Evolutionary conservation across 2,888 invertebrate genomes (phyloP).

Genomic region (Bellardia pandia): DNA sequence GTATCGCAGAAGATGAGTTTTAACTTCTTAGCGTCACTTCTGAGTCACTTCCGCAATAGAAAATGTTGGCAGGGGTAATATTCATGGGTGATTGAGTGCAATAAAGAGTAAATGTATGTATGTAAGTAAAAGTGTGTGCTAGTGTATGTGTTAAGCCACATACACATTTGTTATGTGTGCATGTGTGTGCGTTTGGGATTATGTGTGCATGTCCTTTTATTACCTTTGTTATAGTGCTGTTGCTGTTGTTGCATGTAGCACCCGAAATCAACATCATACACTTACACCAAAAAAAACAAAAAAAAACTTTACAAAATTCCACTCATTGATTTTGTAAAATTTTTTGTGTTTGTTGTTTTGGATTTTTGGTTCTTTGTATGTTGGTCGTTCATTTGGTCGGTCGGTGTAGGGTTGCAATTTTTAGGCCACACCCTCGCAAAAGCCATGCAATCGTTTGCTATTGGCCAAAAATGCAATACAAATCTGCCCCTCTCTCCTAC

Average conservation of each 20-base stretch:
- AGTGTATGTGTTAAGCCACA: slow-evolving; percentile 20
- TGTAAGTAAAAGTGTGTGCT: background rate
- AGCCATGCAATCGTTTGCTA: slow-evolving; percentile 78
- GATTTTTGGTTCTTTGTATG: slow-evolving; percentile 45
- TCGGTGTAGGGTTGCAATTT: slow-evolving; percentile 79
- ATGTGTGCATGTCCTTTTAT: slow-evolving; percentile 62
- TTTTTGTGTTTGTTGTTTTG: slow-evolving; percentile 25
- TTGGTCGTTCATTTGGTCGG: slow-evolving; percentile 72
- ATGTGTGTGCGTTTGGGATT: slow-evolving; percentile 11
- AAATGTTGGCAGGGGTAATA: too few relatives aligned
- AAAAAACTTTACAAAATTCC: slow-evolving; percentile 60
- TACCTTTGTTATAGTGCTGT: slow-evolving; percentile 61
- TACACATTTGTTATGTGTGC: background rate
- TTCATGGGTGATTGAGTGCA: slow-evolving; percentile 60
- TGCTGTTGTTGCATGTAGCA: slow-evolving; percentile 49
- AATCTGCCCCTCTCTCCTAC: slow-evolving; percentile 60
- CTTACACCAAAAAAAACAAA: background rate
- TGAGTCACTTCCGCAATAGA: too few relatives aligned
- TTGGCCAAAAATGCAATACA: slow-evolving; percentile 79
- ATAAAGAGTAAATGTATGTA: slow-evolving; percentile 14
- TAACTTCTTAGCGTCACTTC: too few relatives aligned
- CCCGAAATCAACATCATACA: slow-evolving; percentile 28
- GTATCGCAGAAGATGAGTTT: too few relatives aligned
- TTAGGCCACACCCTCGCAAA: slow-evolving; percentile 83
- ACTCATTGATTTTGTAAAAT: slow-evolving; percentile 71